These are phyloP conservation scores for Fistularia commersonii DNA, from an alignment of 2,797 vertebrate genomes.

Conservation along the genomic window DNA sequence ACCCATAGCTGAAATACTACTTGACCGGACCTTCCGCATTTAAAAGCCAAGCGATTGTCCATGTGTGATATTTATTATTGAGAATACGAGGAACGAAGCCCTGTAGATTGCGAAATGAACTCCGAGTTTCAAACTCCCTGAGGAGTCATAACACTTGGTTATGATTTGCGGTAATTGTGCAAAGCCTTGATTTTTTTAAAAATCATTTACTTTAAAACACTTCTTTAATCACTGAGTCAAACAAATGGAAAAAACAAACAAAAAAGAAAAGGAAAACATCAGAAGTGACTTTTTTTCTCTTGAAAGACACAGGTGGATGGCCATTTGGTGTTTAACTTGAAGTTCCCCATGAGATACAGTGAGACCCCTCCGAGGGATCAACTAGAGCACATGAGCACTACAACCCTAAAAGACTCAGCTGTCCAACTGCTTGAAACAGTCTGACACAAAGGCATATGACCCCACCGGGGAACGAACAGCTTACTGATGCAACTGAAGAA, in stretches of 20 bases:
- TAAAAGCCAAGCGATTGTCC: no score
- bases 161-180: no score
- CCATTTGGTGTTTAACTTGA: conserved; percentile 1
- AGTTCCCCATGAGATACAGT: conserved; percentile 22
- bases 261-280: no score
- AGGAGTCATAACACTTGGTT: no score
- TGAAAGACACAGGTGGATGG: conserved; percentile 12
- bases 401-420: conserved; percentile 37
- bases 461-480: conserved; percentile 35
- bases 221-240: no score
- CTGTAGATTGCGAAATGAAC: background rate
- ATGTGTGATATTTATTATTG: no score
- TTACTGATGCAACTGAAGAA: conserved; percentile 62
- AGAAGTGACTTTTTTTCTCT: background rate
- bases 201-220: no score
- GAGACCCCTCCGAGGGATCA: conserved; percentile 8
- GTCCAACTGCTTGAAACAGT: conserved; percentile 44
- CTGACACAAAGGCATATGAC: conserved; percentile 51
- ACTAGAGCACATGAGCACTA: conserved; percentile 19
- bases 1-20: no score
- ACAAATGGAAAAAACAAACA: no score
- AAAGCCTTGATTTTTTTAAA: no score
- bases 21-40: no score
- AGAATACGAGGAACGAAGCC: background rate
- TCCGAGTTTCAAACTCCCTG: no score